These are phyloP conservation scores for Momotus momota DNA, from an alignment of 2,797 vertebrate species.

Conservation along the genomic window DNA sequence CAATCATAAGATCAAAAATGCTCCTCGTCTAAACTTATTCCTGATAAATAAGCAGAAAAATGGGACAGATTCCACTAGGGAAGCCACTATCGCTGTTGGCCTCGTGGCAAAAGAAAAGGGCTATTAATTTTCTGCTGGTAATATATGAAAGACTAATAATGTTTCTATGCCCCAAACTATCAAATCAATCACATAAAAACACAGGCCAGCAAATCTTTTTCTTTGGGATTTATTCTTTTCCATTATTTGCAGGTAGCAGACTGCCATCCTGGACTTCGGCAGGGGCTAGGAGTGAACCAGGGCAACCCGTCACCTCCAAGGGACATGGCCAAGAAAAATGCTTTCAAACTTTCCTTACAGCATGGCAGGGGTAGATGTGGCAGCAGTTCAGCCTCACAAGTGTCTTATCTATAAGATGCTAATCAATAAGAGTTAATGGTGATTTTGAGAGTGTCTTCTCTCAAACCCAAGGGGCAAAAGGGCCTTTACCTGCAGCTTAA, in stretches of 20 bases:
- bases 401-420: background rate
- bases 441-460: background rate
- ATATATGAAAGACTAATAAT: background rate
- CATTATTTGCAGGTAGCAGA: background rate
- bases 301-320: background rate
- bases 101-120: background rate
- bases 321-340: rapidly evolving
- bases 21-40: background rate
- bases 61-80: background rate
- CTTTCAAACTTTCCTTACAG: background rate
- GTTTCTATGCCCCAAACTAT: background rate
- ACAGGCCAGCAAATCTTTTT: background rate
- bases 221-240: background rate
- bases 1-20: background rate
- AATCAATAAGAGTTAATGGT: background rate
- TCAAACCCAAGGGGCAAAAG: background rate
- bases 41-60: conserved; percentile 5
- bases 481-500: background rate
- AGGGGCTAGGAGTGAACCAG: background rate
- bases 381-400: background rate
- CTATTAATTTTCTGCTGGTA: conserved; percentile 33
- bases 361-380: background rate
- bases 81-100: background rate
- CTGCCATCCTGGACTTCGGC: background rate
- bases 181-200: background rate